These are phyloP conservation scores for Anthoscopus minutus DNA, from an alignment of 2,113 vertebrate species.

Conservation along the genomic window DNA sequence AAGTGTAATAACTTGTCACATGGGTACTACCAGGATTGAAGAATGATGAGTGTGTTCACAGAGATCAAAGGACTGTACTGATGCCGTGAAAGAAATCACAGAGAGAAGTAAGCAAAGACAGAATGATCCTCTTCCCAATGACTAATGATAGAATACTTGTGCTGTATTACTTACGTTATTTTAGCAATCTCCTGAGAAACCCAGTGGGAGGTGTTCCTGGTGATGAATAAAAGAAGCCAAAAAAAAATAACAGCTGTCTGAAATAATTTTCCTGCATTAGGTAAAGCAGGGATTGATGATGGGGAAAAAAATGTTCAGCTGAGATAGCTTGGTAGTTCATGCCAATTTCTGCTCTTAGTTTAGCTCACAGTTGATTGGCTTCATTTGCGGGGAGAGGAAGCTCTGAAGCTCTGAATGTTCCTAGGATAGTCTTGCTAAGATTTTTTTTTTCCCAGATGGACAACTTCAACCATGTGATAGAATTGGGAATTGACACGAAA, in stretches of 20 bases:
- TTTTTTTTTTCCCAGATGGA: neutral
- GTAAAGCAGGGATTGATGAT: neutral
- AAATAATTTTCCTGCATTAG: neutral
- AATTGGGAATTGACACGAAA: neutral
- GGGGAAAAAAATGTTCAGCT: neutral
- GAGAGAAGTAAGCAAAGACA: neutral
- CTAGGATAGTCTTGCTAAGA: neutral
- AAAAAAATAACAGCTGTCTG: conserved; percentile 11
- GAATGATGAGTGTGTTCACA: neutral
- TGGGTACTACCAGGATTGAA: neutral
- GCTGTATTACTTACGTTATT: neutral
- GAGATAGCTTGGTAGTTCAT: neutral
- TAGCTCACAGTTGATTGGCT: conserved; percentile 17
- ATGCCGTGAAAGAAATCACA: neutral
- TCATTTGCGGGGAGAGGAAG: neutral
- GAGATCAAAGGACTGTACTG: neutral
- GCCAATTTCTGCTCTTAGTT: conserved; percentile 14
- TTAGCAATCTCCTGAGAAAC: conserved; percentile 14
- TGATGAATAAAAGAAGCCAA: neutral
- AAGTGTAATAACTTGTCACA: neutral
- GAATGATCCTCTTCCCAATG: neutral
- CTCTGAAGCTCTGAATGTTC: neutral
- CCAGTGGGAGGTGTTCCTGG: neutral
- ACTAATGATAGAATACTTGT: conserved; percentile 6
- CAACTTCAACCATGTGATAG: neutral